Evolutionary conservation across 2,797 vertebrate genomes (phyloP).

Genomic region (Netta rufina): DNA sequence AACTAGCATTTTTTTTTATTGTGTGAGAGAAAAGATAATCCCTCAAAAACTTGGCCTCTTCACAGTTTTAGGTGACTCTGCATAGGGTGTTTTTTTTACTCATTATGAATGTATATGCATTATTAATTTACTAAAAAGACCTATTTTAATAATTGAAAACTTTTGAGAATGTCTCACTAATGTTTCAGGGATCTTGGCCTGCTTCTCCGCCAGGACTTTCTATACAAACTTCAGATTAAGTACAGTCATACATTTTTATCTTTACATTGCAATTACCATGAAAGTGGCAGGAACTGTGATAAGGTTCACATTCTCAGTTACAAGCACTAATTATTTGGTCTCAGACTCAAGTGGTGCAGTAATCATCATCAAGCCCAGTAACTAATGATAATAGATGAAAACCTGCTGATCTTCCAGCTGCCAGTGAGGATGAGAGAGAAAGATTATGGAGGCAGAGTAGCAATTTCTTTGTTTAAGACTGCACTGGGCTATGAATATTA

Average conservation of each 20-base stretch:
- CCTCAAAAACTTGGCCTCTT: not conserved
- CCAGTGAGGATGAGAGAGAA: constrained; percentile 2
- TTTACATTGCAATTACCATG: not conserved
- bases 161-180: not conserved
- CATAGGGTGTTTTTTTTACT: not conserved
- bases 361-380: constrained; percentile 57
- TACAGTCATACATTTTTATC: not conserved
- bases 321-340: constrained; percentile 43
- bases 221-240: not conserved
- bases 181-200: not conserved
- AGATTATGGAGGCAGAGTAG: not conserved
- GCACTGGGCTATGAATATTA: not conserved
- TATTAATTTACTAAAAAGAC: not conserved
- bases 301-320: constrained; percentile 24
- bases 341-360: not conserved
- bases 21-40: not conserved
- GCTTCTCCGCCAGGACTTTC: not conserved
- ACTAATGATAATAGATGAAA: constrained; percentile 62
- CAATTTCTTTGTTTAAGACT: constrained; percentile 31
- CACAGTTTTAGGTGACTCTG: not conserved
- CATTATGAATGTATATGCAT: not conserved
- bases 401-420: constrained; percentile 68
- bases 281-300: not conserved
- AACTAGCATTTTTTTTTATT: not conserved
- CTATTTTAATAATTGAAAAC: not conserved